Conservation (phyloP, 2,113 vertebrate genomes). For the Melozone crissalis region DNA sequence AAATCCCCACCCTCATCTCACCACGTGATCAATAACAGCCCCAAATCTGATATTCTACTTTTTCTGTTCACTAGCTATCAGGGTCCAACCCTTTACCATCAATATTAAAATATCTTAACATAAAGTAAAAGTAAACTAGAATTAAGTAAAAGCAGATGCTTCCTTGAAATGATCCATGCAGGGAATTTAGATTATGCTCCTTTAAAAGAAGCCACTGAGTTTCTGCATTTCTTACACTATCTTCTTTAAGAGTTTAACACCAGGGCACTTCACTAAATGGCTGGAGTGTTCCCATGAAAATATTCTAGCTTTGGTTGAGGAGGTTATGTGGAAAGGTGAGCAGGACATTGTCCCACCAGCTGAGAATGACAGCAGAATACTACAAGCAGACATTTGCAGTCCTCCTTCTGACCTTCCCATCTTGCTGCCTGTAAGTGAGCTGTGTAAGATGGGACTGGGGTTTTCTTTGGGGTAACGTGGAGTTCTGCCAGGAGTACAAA, state of each 20-base stretch:
- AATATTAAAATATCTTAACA: neutral
- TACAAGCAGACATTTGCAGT: neutral
- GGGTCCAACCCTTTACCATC: neutral
- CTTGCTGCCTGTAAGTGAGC: neutral
- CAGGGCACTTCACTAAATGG: neutral
- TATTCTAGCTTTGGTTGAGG: neutral
- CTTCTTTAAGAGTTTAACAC: neutral
- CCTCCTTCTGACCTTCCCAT: neutral
- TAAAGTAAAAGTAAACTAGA: neutral
- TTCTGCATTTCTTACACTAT: neutral
- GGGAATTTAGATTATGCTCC: neutral
- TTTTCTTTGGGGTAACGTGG: neutral
- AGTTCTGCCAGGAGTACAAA: neutral
- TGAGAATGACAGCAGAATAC: neutral
- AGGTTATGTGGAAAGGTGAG: neutral
- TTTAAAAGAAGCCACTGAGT: neutral
- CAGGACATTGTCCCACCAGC: neutral
- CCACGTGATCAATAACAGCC: neutral
- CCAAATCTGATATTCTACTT: neutral
- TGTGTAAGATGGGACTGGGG: neutral
- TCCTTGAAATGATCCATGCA: neutral
- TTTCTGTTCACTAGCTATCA: neutral
- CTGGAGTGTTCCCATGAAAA: neutral
- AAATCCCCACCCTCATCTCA: neutral
- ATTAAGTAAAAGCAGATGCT: neutral